These are phyloP conservation scores for Lepus americanus DNA, from an alignment of 2,113 vertebrate genomes.

Conservation along the genomic window DNA sequence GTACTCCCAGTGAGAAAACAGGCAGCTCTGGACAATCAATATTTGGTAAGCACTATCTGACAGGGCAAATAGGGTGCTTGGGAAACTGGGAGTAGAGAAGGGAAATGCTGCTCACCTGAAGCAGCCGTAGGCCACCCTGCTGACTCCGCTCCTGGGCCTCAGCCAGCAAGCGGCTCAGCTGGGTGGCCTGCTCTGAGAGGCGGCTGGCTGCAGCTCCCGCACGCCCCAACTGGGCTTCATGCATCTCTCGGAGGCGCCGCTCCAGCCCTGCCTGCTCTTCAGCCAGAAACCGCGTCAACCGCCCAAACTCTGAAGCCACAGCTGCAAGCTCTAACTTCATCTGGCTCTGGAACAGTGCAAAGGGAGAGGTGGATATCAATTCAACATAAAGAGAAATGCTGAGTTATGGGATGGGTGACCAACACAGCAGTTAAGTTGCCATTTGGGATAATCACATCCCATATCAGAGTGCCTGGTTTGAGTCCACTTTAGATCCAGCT, in stretches of 20 bases:
- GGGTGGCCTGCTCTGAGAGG: slow-evolving; percentile 82
- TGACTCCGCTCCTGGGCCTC: slow-evolving; percentile 86
- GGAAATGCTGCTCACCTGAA: slow-evolving; percentile 78
- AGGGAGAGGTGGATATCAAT: slow-evolving; percentile 82
- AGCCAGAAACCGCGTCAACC: slow-evolving; percentile 87
- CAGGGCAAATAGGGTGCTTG: not conserved
- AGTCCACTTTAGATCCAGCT: too few species aligned
- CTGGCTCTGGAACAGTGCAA: slow-evolving; percentile 83
- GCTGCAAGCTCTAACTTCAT: slow-evolving; percentile 87
- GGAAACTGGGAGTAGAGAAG: rapidly evolving
- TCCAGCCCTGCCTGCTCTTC: slow-evolving; percentile 87
- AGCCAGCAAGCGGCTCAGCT: slow-evolving; percentile 81
- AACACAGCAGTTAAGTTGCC: too few species aligned
- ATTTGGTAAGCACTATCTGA: not conserved
- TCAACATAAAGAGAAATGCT: slow-evolving; percentile 81
- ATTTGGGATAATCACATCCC: too few species aligned
- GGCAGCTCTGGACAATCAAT: not conserved
- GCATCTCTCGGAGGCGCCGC: slow-evolving; percentile 86
- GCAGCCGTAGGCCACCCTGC: slow-evolving; percentile 86
- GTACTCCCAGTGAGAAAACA: slow-evolving; percentile 44
- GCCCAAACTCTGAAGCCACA: slow-evolving; percentile 87
- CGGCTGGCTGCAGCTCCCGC: slow-evolving; percentile 77
- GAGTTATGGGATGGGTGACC: not conserved
- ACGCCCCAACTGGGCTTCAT: slow-evolving; percentile 82
- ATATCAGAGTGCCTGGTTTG: too few species aligned